Base-by-base conservation (phyloP, 2,888 invertebrate species). In the Ochropleura leucogaster region DNA sequence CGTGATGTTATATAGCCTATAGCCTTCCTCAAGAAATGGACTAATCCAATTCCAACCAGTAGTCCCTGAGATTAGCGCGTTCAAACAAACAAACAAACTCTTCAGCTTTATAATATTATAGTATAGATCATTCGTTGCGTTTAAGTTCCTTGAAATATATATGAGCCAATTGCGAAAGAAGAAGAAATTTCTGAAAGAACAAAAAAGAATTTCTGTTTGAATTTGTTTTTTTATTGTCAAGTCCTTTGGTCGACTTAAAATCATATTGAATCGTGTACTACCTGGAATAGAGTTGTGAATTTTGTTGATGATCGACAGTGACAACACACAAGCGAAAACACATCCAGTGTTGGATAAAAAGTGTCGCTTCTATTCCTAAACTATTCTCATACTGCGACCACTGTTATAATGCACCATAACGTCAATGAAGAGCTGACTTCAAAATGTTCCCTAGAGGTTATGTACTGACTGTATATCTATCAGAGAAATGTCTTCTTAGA, bases 401-500 rank as follows among this genome's bases (percentile, higher is more conserved):
- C 12, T 51, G 8, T 53, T 46, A 47, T 69, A 77, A 55, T 69
- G 69, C 60, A 64, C 75, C 70, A 68, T 68, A 53, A 55, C 68
- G 59, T 59, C 68, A 62, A 73, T 79, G 47, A 72, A 60, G 73
- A 69, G 62, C 72, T 72, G 66, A 75, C 69, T 70, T 71, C 63
- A 79, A 69, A 68, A 59, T 59, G 75, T 74, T 46, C 68, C 49
- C 69, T 75, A 64, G 60, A 69, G 71, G 75, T 80, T 79, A 69
- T 59, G 40, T 49, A 64, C 12, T 60, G 40, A 49, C 66, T 64
- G 40, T 80, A 62, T 71, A 69, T 83, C 71, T 75, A 71, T 84
- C 72, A 75, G 71, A 74, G 84, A 67, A 69, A 82, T 79, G 71
- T 68, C 65, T 72, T 66, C 74, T 64, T 70, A 53, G 70, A 59